These are phyloP conservation scores for Larimichthys polyactis DNA, from an alignment of 2,113 vertebrate genomes.

Conservation along the genomic window DNA sequence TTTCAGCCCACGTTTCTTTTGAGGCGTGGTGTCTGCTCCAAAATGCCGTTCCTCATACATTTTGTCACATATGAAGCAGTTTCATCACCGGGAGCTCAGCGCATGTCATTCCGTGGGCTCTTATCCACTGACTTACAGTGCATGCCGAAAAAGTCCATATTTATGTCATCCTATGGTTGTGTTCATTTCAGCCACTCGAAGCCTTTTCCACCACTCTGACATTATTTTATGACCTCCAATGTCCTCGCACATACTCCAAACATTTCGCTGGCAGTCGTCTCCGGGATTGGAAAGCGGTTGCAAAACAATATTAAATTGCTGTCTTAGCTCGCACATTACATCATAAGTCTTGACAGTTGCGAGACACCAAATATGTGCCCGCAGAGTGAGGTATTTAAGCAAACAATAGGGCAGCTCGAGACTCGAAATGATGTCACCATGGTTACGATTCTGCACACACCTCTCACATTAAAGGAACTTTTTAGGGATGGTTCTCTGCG, in stretches of 20 bases:
- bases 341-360: slow-evolving; percentile 28
- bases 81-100: neutral
- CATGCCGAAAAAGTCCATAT: neutral
- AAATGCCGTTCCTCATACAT: neutral
- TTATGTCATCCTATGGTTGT: neutral
- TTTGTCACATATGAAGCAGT: neutral
- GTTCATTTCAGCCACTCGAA: neutral
- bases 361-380: slow-evolving; percentile 8
- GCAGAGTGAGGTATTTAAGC: slow-evolving; percentile 9
- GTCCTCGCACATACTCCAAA: neutral
- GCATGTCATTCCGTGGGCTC: neutral
- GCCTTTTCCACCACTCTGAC: neutral
- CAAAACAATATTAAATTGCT: slow-evolving; percentile 19
- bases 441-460: neutral
- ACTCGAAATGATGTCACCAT: slow-evolving; percentile 34
- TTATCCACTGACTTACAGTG: neutral
- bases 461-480: slow-evolving; percentile 12
- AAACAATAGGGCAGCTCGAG: slow-evolving; percentile 30
- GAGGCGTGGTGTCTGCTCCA: neutral
- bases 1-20: neutral
- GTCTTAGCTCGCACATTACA: slow-evolving; percentile 19
- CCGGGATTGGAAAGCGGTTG: neutral
- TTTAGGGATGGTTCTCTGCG: neutral
- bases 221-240: neutral
- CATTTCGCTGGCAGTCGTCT: neutral